phyloP scores from a whole-genome alignment of 2,888 invertebrate species.

The Dasypogon diadema region DNA sequence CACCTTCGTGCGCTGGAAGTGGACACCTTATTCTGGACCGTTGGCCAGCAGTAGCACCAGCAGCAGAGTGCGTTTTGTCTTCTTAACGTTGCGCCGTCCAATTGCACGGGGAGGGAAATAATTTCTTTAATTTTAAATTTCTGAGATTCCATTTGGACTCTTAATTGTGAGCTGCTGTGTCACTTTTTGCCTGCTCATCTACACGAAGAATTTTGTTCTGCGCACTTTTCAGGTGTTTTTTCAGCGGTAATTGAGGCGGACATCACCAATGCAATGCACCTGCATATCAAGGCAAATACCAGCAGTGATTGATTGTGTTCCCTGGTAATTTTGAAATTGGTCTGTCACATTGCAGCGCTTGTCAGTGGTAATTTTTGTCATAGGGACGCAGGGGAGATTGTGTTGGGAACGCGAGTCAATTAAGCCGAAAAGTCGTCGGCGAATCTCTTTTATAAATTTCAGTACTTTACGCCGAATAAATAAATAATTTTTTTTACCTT shows the following conservation, averaged over 20 bases:
- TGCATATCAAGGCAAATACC: constrained; percentile 41
- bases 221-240: constrained; percentile 49
- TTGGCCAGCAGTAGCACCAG: too few species aligned
- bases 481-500: not conserved
- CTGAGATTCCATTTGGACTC: constrained; percentile 40
- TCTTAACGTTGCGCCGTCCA: not conserved
- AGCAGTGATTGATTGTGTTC: constrained; percentile 50
- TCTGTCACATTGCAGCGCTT: constrained; percentile 40
- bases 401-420: constrained; percentile 22
- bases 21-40: constrained; percentile 21
- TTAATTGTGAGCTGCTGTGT: constrained; percentile 39
- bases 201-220: constrained; percentile 49
- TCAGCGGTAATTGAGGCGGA: constrained; percentile 40
- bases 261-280: constrained; percentile 30
- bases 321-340: constrained; percentile 46
- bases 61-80: not conserved
- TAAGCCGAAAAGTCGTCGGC: not conserved
- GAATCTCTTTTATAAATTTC: not conserved
- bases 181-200: constrained; percentile 21
- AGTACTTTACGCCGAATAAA: not conserved
- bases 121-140: constrained; percentile 50
- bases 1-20: constrained; percentile 13
- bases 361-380: constrained; percentile 37
- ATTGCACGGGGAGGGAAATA: constrained; percentile 7
- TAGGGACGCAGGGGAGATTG: constrained; percentile 7